phyloP scores from a whole-genome alignment of 2,113 vertebrate genomes.

The Phalacrocorax brasilianus region DNA sequence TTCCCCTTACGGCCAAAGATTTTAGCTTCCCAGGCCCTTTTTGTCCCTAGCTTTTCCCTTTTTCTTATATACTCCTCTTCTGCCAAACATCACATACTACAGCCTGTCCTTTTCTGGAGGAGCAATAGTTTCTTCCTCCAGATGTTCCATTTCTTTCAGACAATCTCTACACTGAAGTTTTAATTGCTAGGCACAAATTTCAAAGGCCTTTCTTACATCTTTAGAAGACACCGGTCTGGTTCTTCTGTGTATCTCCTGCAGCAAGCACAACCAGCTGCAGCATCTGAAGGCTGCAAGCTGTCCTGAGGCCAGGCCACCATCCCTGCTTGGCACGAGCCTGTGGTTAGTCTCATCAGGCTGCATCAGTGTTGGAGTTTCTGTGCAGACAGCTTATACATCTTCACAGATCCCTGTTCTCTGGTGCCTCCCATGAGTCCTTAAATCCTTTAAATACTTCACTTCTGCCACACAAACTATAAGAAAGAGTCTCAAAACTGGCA shows the following conservation, averaged over 20 bases:
- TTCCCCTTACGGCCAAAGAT: neutral
- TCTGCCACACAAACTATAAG: neutral
- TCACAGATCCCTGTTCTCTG: neutral
- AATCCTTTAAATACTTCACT: neutral
- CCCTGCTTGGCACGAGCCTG: neutral
- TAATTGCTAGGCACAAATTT: neutral
- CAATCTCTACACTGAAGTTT: accelerated
- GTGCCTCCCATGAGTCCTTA: neutral
- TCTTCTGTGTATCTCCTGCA: neutral
- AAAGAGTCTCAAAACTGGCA: neutral
- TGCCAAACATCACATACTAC: neutral
- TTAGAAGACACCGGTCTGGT: neutral
- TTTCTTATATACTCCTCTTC: neutral
- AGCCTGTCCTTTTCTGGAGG: neutral
- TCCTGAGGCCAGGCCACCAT: neutral
- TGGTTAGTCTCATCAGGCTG: neutral
- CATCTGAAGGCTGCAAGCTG: neutral
- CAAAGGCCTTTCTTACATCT: neutral
- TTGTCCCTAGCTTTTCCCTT: neutral
- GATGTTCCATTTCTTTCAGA: neutral
- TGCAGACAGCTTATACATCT: neutral
- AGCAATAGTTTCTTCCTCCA: neutral
- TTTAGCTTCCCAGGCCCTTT: neutral
- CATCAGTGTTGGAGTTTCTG: neutral
- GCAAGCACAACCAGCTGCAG: neutral